Base-by-base conservation (phyloP, 2,888 invertebrate genomes). In the Copidosoma aretas region DNA sequence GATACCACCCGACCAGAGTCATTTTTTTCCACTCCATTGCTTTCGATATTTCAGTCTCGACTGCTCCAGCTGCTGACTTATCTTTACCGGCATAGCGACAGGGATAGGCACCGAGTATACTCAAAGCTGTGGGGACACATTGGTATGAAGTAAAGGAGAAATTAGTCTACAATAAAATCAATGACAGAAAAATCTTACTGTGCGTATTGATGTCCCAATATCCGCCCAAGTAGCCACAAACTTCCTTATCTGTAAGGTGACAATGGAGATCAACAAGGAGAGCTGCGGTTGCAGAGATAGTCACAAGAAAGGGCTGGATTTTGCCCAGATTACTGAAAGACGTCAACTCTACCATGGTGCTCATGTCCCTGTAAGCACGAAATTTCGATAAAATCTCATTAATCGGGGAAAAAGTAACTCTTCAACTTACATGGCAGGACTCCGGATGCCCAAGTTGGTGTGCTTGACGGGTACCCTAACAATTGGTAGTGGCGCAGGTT, bases 171-270 rank as follows among this genome's bases (percentile, higher is more conserved):
- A n/a, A n/a, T 4, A 25, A 51, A 61, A 14, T 41, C 2, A 43
- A 54, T 43, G 5, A 56, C n/a, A 8, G 3, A 32, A 32, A 32
- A 32, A 32, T 32, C 91, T 89, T 89, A 97, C 97, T 95, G 80
- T 97, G 97, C 71, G 91, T 90, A 82, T 94, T 94, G 64, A 94
- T 90, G 84, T 97, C 97, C 97, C 97, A 98, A 68, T 92, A 91
- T 4, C 98, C 97, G 61, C 93, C 97, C 61, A 98, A 86, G 83
- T 97, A 98, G n/a, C 98, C 98, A 79, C 94, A 94, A 17, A 97
- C 94, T 86, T 97, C 97, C 76, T 93, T 93, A 79, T 91, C 93
- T n/a, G 93, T 94, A 76, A 97, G 87, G 84, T 97, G 97, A 79
- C 95, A 94, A 82, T 97, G 97, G 77, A 97, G 92, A 84, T 97